Base-by-base conservation (phyloP, 2,888 invertebrate species). In the Stenotaenia linearis region DNA sequence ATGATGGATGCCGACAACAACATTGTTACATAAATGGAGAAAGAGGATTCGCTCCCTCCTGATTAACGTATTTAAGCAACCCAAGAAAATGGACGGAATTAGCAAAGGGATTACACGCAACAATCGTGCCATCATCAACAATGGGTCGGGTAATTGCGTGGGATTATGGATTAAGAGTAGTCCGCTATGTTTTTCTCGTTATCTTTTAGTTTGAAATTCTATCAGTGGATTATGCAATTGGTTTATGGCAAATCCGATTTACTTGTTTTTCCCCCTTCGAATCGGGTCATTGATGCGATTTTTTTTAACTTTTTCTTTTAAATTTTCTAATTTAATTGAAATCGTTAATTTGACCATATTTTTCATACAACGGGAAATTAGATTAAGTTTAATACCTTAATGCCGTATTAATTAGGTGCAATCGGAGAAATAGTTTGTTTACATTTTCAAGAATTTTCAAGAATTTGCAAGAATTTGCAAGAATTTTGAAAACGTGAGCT, bases 1-100 rank as follows among this genome's bases (percentile, higher is more conserved):
- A 69, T 69, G 69, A 69, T 69, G 69, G 69, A 69, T 28, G 69
- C 69, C 69, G 69, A 69, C 69, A 69, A 69, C 69, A 69, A 69
- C 69, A 69, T 69, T 69, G 69, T 69, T 69, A 69, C 69, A 25
- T 69, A 69, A 69, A 69, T 69, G 69, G 69, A 69, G 69, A 69
- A 69, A 69, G 69, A 69, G 69, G 69, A 69, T 69, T 69, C 28
- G 69, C 50, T 6, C 50, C 50, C 50, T 50, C 69, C 69, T 23
- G 69, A 69, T 69, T 69, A 69, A 69, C 69, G 23, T 69, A 69
- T 69, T 69, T 69, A 69, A n/a, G 69, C 69, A 15, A n/a, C 69
- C 50, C 69, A 69, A 69, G 69, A 69, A 69, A 69, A 69, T 69
- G 69, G 69, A 23, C 69, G 10, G 10, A 69, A 28, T 69, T 69